Conservation (phyloP, 2,113 vertebrate species). For the Microcebus tavaratra region DNA sequence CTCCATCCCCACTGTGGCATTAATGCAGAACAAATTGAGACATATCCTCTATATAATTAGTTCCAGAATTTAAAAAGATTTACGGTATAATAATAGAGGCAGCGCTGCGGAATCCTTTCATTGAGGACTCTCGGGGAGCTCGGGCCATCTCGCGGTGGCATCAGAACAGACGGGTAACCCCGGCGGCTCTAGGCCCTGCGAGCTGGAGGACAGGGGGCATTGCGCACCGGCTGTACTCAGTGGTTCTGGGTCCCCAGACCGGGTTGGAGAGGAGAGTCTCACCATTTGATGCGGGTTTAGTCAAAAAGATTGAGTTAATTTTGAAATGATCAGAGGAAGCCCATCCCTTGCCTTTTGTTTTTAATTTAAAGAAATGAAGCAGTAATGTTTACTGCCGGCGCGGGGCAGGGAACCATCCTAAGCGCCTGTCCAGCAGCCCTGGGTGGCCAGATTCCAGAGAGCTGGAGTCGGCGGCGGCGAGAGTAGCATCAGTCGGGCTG, state of each 20-base stretch:
- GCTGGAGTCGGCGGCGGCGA: not conserved
- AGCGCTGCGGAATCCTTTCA: slow-evolving; percentile 67
- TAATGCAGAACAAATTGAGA: slow-evolving; percentile 94
- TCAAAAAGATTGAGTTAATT: not conserved
- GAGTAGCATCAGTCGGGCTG: not conserved
- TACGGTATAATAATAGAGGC: slow-evolving; percentile 85
- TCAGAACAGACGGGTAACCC: slow-evolving; percentile 18
- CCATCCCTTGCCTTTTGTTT: not conserved
- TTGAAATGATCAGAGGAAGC: not conserved
- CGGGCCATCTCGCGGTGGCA: slow-evolving; percentile 23
- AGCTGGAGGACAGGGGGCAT: not conserved
- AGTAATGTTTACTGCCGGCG: not conserved
- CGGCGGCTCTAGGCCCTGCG: not conserved
- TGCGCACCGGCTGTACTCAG: not conserved
- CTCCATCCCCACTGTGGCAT: slow-evolving; percentile 85
- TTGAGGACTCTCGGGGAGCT: not conserved
- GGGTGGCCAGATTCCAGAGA: not conserved
- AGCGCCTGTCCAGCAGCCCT: not conserved
- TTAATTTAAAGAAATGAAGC: not conserved
- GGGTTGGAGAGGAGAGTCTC: not conserved
- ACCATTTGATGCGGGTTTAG: not conserved
- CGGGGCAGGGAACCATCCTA: not conserved
- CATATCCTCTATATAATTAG: slow-evolving; percentile 92
- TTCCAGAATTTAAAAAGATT: slow-evolving; percentile 89
- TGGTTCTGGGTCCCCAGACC: not conserved